Base-by-base conservation (phyloP, 2,113 vertebrate genomes). In the Chionodraco myersi region DNA sequence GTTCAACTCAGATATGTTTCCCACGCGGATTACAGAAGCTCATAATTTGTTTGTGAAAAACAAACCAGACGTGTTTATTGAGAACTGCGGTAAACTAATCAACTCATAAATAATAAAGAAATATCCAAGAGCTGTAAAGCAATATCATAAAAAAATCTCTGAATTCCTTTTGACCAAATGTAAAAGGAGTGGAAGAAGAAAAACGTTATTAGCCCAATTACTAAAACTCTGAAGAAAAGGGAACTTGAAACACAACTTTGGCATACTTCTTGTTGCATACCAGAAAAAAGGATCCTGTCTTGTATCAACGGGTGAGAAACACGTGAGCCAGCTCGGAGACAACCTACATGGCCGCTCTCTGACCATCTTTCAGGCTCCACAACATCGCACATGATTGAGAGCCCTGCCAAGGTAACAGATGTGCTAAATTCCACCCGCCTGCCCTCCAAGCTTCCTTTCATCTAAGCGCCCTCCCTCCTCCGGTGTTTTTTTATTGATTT, bases 401-500 rank as follows among this genome's bases (percentile, higher is more conserved):
- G 82, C 16, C 74, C 82, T 79, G 80, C 87, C 86, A 92, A 86
- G 84, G 59, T 65, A 87, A 90, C 92, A 94, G 92, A 94, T 92
- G 89, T 93, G 91, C 65, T 80, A 88, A 83, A 93, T 91, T 91
- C 91, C 89, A 88, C 58, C 75, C 69, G 48, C 76, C 79, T 83
- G 73, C 77, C 87, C 88, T 83, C 63, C 51, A 2, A 70, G 77
- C 71, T 12, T 83, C 67, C 86, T 93, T 92, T 94, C 87, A 93
- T 92, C 86, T 87, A 89, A 14, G 81, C 69, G 59, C 84, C 80
- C 63, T 49, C 69, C 88, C 86, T 86, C 85, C 69, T 79, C 77
- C 65, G 75, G 84, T 79, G 68, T 70, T 85, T 91, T 91, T 92
- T 93, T 85, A 92, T 88, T 88, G 86, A 92, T 92, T 93, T 93